Base-by-base conservation (phyloP, 1,140 invertebrate genomes). In the Protaetia brevitarsis region DNA sequence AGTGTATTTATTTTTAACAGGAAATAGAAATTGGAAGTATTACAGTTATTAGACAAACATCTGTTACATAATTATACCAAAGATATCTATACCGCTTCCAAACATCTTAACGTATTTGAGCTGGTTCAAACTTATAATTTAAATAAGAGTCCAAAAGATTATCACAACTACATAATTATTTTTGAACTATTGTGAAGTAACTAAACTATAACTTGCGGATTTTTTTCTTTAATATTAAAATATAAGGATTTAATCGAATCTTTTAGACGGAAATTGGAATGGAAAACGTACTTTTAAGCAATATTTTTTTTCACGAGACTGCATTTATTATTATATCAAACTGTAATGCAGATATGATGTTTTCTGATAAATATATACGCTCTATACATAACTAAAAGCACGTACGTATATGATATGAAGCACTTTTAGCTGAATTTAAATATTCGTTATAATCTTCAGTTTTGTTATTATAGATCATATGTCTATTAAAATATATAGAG, bases 21-120 rank as follows among this genome's bases (percentile, higher is more conserved):
- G n/a, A n/a, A n/a, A n/a, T n/a, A n/a, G n/a, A n/a, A n/a, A n/a
- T n/a, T n/a, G n/a, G n/a, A n/a, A n/a, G n/a, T n/a, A n/a, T n/a
- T n/a, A n/a, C n/a, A n/a, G n/a, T n/a, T n/a, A n/a, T n/a, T n/a
- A n/a, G n/a, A n/a, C n/a, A n/a, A n/a, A n/a, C n/a, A n/a, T n/a
- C n/a, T n/a, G n/a, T n/a, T n/a, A n/a, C n/a, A n/a, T n/a, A n/a
- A 51, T 51, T 51, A 51, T 23, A 51, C 41, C 41, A 51, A 10
- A 23, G 11, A 51, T 19, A 7, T 10, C 41, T 51, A 7, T 19
- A 1, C 3, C 4, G 26, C 26, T 23, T 51, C 26, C 11, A 5
- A 16, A 51, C 26, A 51, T 13, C 16, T 5, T 37, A 37, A 37
- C 16, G 34, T 23, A 51, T 51, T 51, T 51, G 19, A 23, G 19